phyloP scores from a whole-genome alignment of 2,797 vertebrate genomes.

The Onychomys leucogaster region DNA sequence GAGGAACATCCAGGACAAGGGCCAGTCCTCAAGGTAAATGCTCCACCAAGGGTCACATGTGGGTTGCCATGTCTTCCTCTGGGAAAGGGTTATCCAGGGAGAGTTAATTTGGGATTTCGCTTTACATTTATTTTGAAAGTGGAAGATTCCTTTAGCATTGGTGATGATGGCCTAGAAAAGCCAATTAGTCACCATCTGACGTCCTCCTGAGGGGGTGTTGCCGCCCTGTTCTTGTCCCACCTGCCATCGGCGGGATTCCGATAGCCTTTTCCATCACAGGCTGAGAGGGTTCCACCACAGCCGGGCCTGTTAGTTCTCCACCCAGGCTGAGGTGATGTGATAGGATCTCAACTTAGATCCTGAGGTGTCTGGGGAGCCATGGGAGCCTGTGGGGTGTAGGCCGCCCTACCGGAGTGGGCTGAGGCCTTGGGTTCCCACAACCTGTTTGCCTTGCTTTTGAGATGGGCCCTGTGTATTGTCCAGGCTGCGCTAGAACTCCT shows the following conservation, averaged over 20 bases:
- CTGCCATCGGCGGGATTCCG: neutral
- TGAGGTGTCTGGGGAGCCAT: neutral
- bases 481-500: neutral
- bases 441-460: neutral
- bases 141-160: slow-evolving; percentile 72
- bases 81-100: slow-evolving; percentile 74
- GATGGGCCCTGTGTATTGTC: neutral
- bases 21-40: neutral
- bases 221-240: slow-evolving; percentile 20
- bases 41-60: neutral
- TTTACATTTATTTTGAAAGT: slow-evolving; percentile 81
- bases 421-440: neutral
- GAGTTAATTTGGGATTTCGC: slow-evolving; percentile 78
- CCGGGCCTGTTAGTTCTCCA: neutral
- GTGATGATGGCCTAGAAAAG: slow-evolving; percentile 78
- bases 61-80: slow-evolving; percentile 10
- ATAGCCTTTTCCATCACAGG: neutral
- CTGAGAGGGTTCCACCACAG: neutral
- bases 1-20: neutral
- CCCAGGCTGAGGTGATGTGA: neutral
- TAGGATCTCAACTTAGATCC: neutral
- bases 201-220: slow-evolving; percentile 10
- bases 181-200: slow-evolving; percentile 71
- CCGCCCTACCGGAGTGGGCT: neutral
- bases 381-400: neutral